These are phyloP conservation scores for Zosterops hypoxanthus DNA, from an alignment of 2,113 vertebrate species.

Conservation along the genomic window DNA sequence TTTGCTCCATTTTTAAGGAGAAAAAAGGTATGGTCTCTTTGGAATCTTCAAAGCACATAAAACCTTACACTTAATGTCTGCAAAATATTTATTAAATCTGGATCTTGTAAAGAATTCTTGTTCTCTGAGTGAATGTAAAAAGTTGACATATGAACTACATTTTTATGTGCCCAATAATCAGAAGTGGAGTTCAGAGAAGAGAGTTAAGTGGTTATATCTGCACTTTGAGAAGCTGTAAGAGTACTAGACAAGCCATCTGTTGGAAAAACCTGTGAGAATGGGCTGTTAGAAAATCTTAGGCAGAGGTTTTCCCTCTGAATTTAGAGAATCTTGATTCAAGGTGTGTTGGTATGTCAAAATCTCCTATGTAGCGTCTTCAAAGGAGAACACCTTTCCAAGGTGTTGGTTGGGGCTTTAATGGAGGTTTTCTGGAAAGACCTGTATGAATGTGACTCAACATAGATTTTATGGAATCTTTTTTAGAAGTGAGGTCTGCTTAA, in stretches of 20 bases:
- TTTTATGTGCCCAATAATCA: not conserved
- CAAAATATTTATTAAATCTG: not conserved
- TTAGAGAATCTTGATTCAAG: not conserved
- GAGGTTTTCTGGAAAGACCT: not conserved
- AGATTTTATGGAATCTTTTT: not conserved
- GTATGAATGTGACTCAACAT: not conserved
- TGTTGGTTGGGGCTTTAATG: not conserved
- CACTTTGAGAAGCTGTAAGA: not conserved
- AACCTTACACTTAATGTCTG: not conserved
- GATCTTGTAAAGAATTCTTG: not conserved
- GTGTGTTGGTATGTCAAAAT: not conserved
- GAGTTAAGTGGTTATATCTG: not conserved
- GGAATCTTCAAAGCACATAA: not conserved
- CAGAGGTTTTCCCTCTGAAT: not conserved
- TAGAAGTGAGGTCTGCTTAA: not conserved
- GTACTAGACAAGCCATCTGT: not conserved
- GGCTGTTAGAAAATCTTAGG: not conserved
- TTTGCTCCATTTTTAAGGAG: not conserved
- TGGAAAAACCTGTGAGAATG: not conserved
- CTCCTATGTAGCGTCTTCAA: not conserved
- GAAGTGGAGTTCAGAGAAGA: not conserved
- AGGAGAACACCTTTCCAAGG: not conserved
- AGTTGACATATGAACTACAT: not conserved
- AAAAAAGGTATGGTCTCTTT: not conserved
- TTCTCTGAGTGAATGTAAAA: not conserved